phyloP scores from a whole-genome alignment of 2,797 vertebrate species.

The Cirrhinus mrigala region DNA sequence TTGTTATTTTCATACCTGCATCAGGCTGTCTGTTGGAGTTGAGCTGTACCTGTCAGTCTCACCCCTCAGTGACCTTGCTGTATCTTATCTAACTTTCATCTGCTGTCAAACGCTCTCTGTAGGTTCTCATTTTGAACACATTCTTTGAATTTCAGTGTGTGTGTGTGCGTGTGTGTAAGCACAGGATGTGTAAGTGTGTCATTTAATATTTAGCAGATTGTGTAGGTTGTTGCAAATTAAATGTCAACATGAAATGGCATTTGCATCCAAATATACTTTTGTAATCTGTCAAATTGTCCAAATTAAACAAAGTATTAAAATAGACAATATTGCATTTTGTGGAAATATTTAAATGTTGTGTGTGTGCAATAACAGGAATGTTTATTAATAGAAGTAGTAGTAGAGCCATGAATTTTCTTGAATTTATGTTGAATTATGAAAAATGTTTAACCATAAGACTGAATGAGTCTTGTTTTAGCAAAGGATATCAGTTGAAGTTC shows the following conservation, averaged over 20 bases:
- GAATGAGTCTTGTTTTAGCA: too few species aligned
- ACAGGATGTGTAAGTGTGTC: background rate
- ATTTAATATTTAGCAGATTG: background rate
- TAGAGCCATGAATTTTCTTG: too few species aligned
- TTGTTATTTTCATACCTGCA: conserved; percentile 49
- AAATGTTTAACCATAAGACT: too few species aligned
- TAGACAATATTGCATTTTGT: too few species aligned
- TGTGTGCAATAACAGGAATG: too few species aligned
- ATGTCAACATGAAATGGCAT: background rate
- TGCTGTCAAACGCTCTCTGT: conserved; percentile 52
- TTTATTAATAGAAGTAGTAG: too few species aligned
- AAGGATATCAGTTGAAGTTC: background rate
- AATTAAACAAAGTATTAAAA: too few species aligned
- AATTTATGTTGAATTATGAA: too few species aligned
- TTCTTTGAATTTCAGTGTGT: background rate
- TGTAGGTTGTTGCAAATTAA: background rate
- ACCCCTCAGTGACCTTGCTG: conserved; percentile 58
- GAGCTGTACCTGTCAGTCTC: conserved; percentile 62
- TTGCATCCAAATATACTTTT: background rate
- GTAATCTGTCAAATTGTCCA: too few species aligned
- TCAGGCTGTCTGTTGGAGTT: conserved; percentile 24
- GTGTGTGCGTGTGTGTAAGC: background rate
- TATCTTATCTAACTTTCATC: conserved; percentile 65
- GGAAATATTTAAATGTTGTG: too few species aligned
- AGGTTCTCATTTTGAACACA: background rate